phyloP scores from a whole-genome alignment of 2,888 invertebrate species.

The Hermaeophaga mercurialis region DNA sequence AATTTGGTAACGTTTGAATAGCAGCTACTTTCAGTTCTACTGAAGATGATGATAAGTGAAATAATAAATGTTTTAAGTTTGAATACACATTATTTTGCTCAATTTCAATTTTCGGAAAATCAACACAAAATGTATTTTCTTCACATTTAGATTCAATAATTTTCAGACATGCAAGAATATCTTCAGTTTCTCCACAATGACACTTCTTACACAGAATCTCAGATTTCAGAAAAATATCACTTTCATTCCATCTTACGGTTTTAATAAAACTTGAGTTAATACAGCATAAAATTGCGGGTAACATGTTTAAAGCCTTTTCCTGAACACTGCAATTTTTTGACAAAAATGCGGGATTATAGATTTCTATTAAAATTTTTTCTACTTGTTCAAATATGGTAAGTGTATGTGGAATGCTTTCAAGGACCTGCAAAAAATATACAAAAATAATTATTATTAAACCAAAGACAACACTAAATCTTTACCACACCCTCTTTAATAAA shows the following conservation, averaged over 20 bases:
- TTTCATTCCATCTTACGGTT: slow-evolving; percentile 32
- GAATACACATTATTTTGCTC: slow-evolving; percentile 43
- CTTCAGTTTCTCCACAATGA: slow-evolving; percentile 36
- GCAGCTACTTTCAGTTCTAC: slow-evolving; percentile 49
- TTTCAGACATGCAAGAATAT: slow-evolving; percentile 2
- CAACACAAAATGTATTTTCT: slow-evolving; percentile 23
- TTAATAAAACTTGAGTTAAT: slow-evolving; percentile 43
- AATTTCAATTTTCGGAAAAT: slow-evolving; percentile 38
- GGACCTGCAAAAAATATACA: slow-evolving; percentile 39
- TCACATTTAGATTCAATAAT: slow-evolving; percentile 22
- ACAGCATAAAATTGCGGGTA: slow-evolving; percentile 45
- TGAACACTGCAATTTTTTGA: slow-evolving; percentile 22
- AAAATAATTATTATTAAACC: no score
- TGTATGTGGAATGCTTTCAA: slow-evolving; percentile 40
- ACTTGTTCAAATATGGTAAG: slow-evolving; percentile 40
- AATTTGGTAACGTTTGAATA: slow-evolving; percentile 53
- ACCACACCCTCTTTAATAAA: not conserved
- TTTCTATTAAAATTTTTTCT: slow-evolving; percentile 33
- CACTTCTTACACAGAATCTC: slow-evolving; percentile 45
- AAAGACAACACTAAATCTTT: no score
- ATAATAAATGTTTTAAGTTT: slow-evolving; percentile 46
- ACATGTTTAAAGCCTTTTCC: slow-evolving; percentile 34
- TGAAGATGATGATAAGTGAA: slow-evolving; percentile 38
- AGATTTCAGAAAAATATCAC: slow-evolving; percentile 25
- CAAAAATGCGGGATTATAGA: slow-evolving; percentile 34